phyloP scores from a whole-genome alignment of 2,888 invertebrate species.

The Lepas anatifera region DNA sequence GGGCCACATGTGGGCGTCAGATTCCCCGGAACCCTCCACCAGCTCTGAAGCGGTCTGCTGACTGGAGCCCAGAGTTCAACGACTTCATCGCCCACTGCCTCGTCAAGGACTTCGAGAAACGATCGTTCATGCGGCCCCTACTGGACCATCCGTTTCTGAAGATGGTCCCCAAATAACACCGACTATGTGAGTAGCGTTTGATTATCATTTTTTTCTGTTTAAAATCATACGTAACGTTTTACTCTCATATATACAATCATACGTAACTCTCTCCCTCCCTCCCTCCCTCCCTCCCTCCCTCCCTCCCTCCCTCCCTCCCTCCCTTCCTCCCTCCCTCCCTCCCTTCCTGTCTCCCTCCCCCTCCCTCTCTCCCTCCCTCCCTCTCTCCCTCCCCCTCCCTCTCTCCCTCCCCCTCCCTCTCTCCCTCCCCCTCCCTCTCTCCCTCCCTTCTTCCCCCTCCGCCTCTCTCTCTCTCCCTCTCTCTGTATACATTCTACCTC shows the following conservation, averaged over 20 bases:
- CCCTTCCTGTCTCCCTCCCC: no score
- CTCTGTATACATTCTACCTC: no score
- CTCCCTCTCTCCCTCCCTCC: no score
- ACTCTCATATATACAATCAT: no score
- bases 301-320: background rate
- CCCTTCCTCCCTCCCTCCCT: no score
- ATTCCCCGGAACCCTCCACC: conserved; percentile 66
- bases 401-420: no score
- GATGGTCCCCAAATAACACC: conserved; percentile 31
- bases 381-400: no score
- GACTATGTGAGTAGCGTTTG: conserved; percentile 28
- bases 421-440: no score
- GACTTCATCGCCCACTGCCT: conserved; percentile 60
- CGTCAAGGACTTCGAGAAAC: conserved; percentile 61
- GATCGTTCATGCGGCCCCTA: conserved; percentile 56
- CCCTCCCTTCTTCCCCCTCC: no score
- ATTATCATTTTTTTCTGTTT: no score
- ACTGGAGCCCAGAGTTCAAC: conserved; percentile 48
- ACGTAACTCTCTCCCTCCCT: background rate
- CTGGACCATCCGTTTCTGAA: conserved; percentile 56
- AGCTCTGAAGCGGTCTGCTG: conserved; percentile 46
- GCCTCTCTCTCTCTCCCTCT: no score
- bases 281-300: background rate
- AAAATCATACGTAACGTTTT: background rate
- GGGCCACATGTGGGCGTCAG: conserved; percentile 32